Evolutionary conservation across 2,113 vertebrate species (phyloP).

Genomic region (Pteruthius melanotis): DNA sequence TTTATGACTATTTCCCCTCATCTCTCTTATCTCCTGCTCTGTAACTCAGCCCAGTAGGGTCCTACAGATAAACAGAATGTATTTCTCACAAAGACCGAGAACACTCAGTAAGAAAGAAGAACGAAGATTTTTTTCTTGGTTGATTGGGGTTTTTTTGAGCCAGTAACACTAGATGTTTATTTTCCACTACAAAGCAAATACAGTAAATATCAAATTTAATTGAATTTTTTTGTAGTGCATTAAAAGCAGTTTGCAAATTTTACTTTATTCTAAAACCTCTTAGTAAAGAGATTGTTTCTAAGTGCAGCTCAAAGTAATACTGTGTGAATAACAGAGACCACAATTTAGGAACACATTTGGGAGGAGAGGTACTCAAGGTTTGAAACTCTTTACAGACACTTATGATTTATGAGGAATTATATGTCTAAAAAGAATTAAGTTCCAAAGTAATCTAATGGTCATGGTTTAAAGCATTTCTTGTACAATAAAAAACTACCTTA

Average conservation of each 20-base stretch:
- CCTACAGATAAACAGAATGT: background rate
- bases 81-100: background rate
- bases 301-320: background rate
- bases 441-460: background rate
- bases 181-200: background rate
- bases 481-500: background rate
- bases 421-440: background rate
- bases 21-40: background rate
- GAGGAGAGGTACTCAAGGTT: background rate
- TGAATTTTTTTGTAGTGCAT: background rate
- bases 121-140: background rate
- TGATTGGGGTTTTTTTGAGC: fast-evolving
- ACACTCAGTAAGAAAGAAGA: background rate
- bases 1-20: background rate
- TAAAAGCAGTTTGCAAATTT: background rate
- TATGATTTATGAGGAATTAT: background rate
- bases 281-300: background rate
- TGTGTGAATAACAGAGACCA: background rate
- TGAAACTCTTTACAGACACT: background rate
- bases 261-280: background rate
- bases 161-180: background rate
- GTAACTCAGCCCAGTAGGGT: background rate
- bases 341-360: background rate
- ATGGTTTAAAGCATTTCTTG: background rate
- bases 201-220: background rate